Evolutionary conservation across 2,113 vertebrate genomes (phyloP), one percentile per base, ranked within the genome.

Genomic region (Dipodomys merriami): DNA sequence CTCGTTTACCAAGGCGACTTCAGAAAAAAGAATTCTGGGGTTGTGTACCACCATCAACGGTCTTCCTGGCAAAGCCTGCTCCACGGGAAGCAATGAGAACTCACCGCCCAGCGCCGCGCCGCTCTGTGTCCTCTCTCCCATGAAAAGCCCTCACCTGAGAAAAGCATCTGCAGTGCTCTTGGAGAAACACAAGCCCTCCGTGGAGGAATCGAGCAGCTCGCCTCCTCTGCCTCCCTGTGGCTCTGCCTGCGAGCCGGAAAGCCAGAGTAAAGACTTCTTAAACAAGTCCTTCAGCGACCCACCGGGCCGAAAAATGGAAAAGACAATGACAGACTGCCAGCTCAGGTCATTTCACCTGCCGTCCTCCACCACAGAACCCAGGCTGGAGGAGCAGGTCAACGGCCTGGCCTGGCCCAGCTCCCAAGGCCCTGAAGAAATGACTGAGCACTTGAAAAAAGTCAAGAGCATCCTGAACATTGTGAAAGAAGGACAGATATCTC

Each of bases 391-490:
- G 49, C 95, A 96, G 77, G 93, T 96, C 23, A 80, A 83, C 25
- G 97, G 88, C 83, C 96, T 98, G 84, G 94, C 93, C 96, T 98
- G 99, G 98, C 97, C 96, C 93, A 96, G 86, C 16, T 49, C 97
- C 44, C 97, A 98, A 84, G 87, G 86, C 25, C n/a, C 96, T 1
- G 99, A 98, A 94, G 99, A 99, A 93, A 97, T 93, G 49, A 98
- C 95, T 0, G 99, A 99, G 88, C 98, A 99, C 95, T 95, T 98
- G 93, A 99, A 99, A 97, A 99, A 99, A 97, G 98, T 97, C 39
- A 99, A 99, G 91, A 99, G 99, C 98, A 99, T 99, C 97, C 97
- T 99, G 97, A 99, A 99, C 97, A 99, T 99, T 67, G 98, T 99
- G 72, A 98, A 99, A 96, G 99, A 99, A 97, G 99, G 99, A 57